Base-by-base conservation (phyloP, 1,140 invertebrate genomes). In the Drosophila saltans region DNA sequence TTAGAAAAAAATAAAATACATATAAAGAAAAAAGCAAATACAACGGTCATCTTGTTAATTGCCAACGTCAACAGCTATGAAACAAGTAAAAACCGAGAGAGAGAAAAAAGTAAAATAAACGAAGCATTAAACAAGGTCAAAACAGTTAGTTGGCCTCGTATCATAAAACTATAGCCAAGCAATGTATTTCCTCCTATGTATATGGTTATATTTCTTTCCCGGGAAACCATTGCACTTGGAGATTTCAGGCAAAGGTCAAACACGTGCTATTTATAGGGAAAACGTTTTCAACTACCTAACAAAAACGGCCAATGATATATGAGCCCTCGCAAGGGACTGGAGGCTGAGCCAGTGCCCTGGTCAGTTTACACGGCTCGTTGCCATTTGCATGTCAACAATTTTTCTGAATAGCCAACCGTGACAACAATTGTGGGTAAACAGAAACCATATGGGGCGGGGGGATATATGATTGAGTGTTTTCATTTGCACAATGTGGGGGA, bases 251-350 rank as follows among this genome's bases (percentile, higher is more conserved):
- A 78, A 75, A 86, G 81, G 81, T 85, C 81, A 85, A 73, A 83
- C 83, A 86, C 83, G 82, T 86, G 83, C 82, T 86, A 88, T 88
- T 86, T 86, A 88, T 79, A 79, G 65, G 75, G 82, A 86, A 82
- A 88, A 73, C 58, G 75, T 26, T 30, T 63, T 56, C 33, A 36
- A 55, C 73, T 68, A 64, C 73, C 69, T 60, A 68, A 58, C 45
- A 52, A 36, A 36, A 52, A 52, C 45, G 2, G 80, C 41, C 26
- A n/a, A 57, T 85, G 81, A 85, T 86, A 81, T 85, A 85, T 86
- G 82, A 77, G 82, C 66, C 62, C 36, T 41, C 45, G 33, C 8
- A 21, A 52, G 21, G 9, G 21, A 10, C 0, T 9, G 24, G 24
- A 52, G 45, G 0, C 16, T 21, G 21, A 8, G 8, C 2, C 10